phyloP scores from a whole-genome alignment of 2,113 vertebrate genomes.

The Lontra canadensis region DNA sequence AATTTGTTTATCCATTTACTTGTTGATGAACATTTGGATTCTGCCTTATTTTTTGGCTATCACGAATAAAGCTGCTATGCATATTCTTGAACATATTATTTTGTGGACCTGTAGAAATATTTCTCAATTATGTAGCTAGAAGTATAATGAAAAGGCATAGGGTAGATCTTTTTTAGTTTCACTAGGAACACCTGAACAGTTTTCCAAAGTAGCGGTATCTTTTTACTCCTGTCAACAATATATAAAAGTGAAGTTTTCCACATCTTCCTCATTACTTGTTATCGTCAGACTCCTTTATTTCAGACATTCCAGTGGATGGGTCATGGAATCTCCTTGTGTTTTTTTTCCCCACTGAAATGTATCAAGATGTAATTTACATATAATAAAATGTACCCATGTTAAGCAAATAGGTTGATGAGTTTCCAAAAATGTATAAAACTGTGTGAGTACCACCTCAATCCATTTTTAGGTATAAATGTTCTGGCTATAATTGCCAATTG shows the following conservation, averaged over 20 bases:
- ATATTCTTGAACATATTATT: neutral
- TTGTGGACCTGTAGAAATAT: neutral
- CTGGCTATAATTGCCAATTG: neutral
- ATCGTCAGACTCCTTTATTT: neutral
- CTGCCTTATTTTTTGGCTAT: neutral
- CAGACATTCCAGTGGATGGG: neutral
- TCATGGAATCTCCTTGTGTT: neutral
- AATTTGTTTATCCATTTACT: neutral
- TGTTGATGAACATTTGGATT: neutral
- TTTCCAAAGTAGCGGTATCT: constrained; percentile 3
- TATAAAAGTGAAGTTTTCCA: neutral
- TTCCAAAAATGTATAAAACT: neutral
- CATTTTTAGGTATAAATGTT: neutral
- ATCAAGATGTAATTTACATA: neutral
- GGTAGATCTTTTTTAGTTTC: neutral
- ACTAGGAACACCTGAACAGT: neutral
- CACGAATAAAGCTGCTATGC: neutral
- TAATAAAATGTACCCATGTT: neutral
- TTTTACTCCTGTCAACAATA: neutral
- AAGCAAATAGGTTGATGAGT: neutral
- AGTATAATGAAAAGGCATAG: neutral
- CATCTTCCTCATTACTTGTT: neutral
- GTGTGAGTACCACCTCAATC: neutral
- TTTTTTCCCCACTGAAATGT: neutral
- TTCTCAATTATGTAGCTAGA: neutral